Evolutionary conservation across 2,797 vertebrate genomes (phyloP).

Genomic region (Champsocephalus esox): DNA sequence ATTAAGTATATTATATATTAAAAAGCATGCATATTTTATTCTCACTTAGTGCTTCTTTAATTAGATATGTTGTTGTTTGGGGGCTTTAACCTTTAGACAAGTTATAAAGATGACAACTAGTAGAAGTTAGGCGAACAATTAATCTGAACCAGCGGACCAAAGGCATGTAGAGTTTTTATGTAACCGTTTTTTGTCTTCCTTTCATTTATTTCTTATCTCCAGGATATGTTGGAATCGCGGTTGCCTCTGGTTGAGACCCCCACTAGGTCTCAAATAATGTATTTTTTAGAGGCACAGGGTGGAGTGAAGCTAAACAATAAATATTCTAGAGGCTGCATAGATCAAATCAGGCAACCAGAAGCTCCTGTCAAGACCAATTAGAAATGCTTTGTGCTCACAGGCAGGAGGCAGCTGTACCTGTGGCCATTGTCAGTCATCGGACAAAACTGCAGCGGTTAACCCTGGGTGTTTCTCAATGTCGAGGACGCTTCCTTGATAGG

Average conservation of each 20-base stretch:
- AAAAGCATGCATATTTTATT: background rate
- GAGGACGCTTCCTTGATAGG: too few relatives aligned
- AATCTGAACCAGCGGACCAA: conserved; percentile 1
- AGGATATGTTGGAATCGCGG: conserved; percentile 1
- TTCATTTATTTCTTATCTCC: background rate
- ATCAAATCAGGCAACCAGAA: conserved; percentile 76
- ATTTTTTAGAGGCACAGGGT: conserved; percentile 49
- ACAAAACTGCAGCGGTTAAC: conserved; percentile 49
- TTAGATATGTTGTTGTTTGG: background rate
- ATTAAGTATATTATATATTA: background rate
- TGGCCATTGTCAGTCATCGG: conserved; percentile 70
- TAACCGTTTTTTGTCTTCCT: background rate
- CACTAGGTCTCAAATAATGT: conserved; percentile 35
- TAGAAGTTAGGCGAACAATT: background rate
- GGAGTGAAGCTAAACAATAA: conserved; percentile 54
- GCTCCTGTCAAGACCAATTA: conserved; percentile 77
- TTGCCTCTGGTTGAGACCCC: conserved; percentile 34
- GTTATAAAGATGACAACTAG: background rate
- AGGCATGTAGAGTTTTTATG: conserved; percentile 4
- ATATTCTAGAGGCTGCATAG: conserved; percentile 64
- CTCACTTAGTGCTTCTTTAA: conserved; percentile 15
- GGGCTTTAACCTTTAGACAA: background rate
- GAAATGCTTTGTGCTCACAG: conserved; percentile 69
- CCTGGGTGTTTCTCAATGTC: background rate
- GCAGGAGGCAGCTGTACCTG: conserved; percentile 64